Evolutionary conservation across 2,113 vertebrate species (phyloP), one percentile per base, ranked within the genome.

Genomic region (Origma solitaria): DNA sequence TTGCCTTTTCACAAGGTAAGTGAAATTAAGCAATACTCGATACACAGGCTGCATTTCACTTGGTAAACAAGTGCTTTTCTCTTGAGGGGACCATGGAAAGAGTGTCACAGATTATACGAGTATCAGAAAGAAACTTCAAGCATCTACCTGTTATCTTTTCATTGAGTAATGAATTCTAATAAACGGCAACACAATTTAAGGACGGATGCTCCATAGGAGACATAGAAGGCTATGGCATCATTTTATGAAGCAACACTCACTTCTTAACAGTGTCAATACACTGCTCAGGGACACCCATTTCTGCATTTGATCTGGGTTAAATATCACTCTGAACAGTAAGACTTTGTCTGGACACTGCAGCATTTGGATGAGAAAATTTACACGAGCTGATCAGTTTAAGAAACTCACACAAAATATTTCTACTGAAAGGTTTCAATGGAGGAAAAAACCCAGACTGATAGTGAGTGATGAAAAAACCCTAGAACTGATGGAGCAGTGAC

Each of bases 61-160:
- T 76, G 69, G 80, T 96, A 88, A 95, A 93, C 88, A 93, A 73
- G 88, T 88, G 88, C 65, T 94, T 84, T 86, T 90, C 88, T 96
- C 96, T 92, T 79, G 90, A 90, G 79, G 49, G 30, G 60, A 75
- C 60, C 11, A 5, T 30, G 1, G 0, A 56, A 94, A 96, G 56
- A 88, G 40, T 49, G 44, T 71, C 61, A 49, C 2, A 4, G 71
- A 77, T 81, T 77, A 73, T 11, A 53, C 25, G 71, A 82, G 69
- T 53, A 88, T 28, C 57, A 83, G 76, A 81, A 91, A 93, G 68
- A 70, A 95, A 94, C 82, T 84, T 92, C 31, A 77, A 82, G 42
- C 62, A 86, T 94, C 90, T 95, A 96, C 86, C 72, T 71, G 57
- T 53, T 94, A 88, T 53, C 88, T 88, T 68, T 81, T 45, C 85